phyloP scores from a whole-genome alignment of 37 sponge, comb jelly and placozoan species.

The Ephydatia muelleri region DNA sequence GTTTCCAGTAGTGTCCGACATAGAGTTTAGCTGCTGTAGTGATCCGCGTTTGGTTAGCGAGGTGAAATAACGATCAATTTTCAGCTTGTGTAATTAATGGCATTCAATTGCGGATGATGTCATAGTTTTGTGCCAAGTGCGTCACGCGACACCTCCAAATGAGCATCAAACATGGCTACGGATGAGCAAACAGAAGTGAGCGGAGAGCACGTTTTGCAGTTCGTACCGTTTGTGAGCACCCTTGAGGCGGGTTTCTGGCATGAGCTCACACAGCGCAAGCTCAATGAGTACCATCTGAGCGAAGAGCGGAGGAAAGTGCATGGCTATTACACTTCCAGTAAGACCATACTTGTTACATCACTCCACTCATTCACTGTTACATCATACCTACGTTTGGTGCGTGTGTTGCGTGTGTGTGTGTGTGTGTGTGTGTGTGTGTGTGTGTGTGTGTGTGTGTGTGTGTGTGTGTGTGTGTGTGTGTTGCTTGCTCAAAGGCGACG shows the following conservation, averaged over 20 bases:
- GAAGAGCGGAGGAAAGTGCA: conserved; percentile 59
- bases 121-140: no score
- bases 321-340: conserved; percentile 85
- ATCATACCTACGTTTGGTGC: background rate
- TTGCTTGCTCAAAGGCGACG: conserved; percentile 28
- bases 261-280: conserved; percentile 77
- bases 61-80: no score
- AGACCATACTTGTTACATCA: background rate
- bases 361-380: background rate
- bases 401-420: background rate
- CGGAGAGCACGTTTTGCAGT: conserved; percentile 57
- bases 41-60: no score
- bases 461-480: background rate
- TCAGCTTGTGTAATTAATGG: no score
- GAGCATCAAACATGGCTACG: background rate
- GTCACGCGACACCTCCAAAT: no score
- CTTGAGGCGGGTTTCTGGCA: conserved; percentile 97
- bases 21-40: background rate
- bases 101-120: no score
- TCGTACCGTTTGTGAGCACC: conserved; percentile 85
- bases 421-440: background rate
- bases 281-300: conserved; percentile 84
- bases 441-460: background rate
- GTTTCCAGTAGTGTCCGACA: background rate
- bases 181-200: background rate